Conservation (phyloP, 2,888 invertebrate species). For the Pachydiplax longipennis region DNA sequence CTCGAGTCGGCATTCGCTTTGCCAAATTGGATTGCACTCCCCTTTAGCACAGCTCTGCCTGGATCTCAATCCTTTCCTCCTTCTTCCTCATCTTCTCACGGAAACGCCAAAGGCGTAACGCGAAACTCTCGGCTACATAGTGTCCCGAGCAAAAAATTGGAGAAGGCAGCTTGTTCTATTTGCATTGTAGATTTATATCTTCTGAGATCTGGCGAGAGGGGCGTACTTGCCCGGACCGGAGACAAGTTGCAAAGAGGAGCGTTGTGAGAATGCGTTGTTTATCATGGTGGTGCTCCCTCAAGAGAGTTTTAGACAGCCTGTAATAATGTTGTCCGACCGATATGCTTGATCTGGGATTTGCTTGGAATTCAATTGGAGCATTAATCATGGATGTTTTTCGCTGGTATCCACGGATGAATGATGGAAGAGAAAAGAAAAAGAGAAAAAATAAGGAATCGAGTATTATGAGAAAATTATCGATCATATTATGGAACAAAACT, state of each 20-base stretch:
- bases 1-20: constrained; percentile 31
- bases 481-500: too few relatives aligned
- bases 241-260: constrained; percentile 35
- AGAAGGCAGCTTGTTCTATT: constrained; percentile 32
- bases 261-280: constrained; percentile 32
- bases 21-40: constrained; percentile 31
- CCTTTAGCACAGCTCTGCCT: background rate
- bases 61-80: background rate
- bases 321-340: background rate
- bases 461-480: too few relatives aligned
- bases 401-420: background rate
- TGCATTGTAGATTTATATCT: constrained; percentile 44
- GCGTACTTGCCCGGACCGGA: constrained; percentile 34
- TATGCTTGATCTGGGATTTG: background rate
- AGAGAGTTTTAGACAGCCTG: background rate
- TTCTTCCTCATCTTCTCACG: background rate
- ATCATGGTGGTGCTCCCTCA: background rate
- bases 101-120: background rate
- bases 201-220: constrained; percentile 12
- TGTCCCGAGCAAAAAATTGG: constrained; percentile 24
- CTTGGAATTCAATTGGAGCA: background rate
- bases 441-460: too few relatives aligned
- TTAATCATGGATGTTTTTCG: background rate
- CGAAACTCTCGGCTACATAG: constrained; percentile 14
- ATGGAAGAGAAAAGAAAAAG: background rate